These are phyloP conservation scores for Paragorgia papillata DNA, from an alignment of 92 coral and sea anemone genomes.

Conservation along the genomic window DNA sequence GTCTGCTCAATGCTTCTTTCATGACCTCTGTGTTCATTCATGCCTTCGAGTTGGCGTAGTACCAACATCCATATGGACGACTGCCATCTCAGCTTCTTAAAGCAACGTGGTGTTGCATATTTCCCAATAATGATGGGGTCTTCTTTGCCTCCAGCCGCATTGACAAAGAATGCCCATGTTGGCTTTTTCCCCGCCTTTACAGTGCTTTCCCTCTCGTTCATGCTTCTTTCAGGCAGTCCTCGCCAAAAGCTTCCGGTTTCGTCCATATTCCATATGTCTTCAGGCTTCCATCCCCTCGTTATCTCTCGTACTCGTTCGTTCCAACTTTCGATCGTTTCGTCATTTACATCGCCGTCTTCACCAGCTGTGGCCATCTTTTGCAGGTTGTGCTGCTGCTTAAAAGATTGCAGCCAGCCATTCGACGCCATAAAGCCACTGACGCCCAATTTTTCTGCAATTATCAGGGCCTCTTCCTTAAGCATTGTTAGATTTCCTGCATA, in stretches of 20 bases:
- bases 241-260: constrained; percentile 54
- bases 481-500: constrained; percentile 43
- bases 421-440: constrained; percentile 51
- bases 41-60: constrained; percentile 57
- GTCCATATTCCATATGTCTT: constrained; percentile 56
- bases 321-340: constrained; percentile 57
- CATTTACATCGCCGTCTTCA: constrained; percentile 57
- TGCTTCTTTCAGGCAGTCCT: constrained; percentile 54
- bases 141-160: constrained; percentile 51
- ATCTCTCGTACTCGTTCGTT: constrained; percentile 45
- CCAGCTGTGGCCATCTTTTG: constrained; percentile 47
- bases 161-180: constrained; percentile 64
- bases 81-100: constrained; percentile 53
- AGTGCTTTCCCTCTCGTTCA: constrained; percentile 49
- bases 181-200: constrained; percentile 55
- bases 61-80: constrained; percentile 56
- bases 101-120: constrained; percentile 55
- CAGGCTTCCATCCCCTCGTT: constrained; percentile 50
- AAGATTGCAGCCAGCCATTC: constrained; percentile 56
- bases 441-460: constrained; percentile 55
- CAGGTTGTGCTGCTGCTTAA: constrained; percentile 54
- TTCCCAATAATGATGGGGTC: constrained; percentile 53
- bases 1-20: constrained; percentile 47
- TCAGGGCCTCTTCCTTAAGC: constrained; percentile 53
- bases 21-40: constrained; percentile 57